Evolutionary conservation across 2,797 vertebrate genomes (phyloP).

Genomic region (Sylvilagus floridanus): DNA sequence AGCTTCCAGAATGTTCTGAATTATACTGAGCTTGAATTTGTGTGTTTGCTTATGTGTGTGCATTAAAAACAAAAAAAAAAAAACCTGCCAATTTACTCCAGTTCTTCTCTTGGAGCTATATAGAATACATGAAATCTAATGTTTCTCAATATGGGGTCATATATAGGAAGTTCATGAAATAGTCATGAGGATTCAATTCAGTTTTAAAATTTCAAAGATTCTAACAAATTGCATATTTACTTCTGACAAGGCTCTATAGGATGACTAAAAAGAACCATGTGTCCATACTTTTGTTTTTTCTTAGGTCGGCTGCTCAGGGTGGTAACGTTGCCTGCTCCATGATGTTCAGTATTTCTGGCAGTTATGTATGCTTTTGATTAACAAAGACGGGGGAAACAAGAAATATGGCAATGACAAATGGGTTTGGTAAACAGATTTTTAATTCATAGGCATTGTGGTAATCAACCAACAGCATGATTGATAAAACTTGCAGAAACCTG

Average conservation of each 20-base stretch:
- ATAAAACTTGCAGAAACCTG: not conserved
- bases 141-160: constrained; percentile 50
- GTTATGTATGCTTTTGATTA: not conserved
- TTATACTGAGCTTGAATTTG: not conserved
- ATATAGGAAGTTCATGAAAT: constrained; percentile 39
- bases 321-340: not conserved
- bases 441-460: not conserved
- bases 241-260: constrained; percentile 1
- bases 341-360: not conserved
- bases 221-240: constrained; percentile 56
- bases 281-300: constrained; percentile 22
- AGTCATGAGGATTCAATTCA: constrained; percentile 52
- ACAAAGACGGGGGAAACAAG: constrained; percentile 3
- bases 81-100: not conserved
- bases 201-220: constrained; percentile 51
- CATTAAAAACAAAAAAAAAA: not conserved
- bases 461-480: not conserved
- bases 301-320: not conserved
- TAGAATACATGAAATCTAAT: constrained; percentile 59
- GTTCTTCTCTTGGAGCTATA: constrained; percentile 43
- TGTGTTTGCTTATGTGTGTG: not conserved
- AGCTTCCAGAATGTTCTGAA: constrained; percentile 28
- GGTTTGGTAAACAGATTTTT: not conserved
- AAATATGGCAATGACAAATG: constrained; percentile 1
- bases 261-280: not conserved